Evolutionary conservation across 2,888 invertebrate genomes (phyloP).

Genomic region (Coleophora deauratella): DNA sequence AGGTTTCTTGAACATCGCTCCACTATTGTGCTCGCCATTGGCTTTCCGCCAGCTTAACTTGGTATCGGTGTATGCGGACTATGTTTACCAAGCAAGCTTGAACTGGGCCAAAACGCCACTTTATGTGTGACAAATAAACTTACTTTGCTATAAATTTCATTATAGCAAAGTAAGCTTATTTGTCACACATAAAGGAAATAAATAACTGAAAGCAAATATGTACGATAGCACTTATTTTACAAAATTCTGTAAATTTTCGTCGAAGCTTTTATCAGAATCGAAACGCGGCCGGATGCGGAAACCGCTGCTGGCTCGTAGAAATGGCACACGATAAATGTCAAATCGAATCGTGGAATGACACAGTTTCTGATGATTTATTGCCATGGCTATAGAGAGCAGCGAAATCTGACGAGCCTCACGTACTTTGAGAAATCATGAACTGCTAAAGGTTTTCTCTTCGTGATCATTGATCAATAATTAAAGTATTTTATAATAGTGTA

Average conservation of each 20-base stretch:
- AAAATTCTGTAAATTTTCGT: constrained; percentile 13
- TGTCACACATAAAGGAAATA: too few relatives aligned
- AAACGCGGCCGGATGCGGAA: constrained; percentile 36
- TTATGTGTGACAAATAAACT: too few relatives aligned
- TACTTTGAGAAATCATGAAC: too few relatives aligned
- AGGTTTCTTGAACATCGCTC: too few relatives aligned
- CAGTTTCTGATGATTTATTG: not conserved
- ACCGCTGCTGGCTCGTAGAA: constrained; percentile 32
- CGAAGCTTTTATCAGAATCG: constrained; percentile 30
- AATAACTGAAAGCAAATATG: constrained; percentile 27
- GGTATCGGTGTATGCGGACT: constrained; percentile 35
- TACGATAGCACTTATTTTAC: constrained; percentile 21
- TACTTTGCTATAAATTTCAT: not conserved
- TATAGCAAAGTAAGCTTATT: too few relatives aligned
- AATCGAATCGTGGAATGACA: constrained; percentile 4
- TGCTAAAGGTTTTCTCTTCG: constrained; percentile 21
- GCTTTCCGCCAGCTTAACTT: too few relatives aligned
- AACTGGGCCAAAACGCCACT: not conserved
- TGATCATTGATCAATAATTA: constrained; percentile 28
- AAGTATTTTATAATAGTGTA: too few relatives aligned
- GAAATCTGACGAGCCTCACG: not conserved
- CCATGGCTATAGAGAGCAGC: not conserved
- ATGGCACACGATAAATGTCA: constrained; percentile 17
- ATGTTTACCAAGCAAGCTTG: constrained; percentile 38
- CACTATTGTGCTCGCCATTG: too few relatives aligned